Base-by-base conservation (phyloP, 2,797 vertebrate species). In the Phataginus tetradactyla region DNA sequence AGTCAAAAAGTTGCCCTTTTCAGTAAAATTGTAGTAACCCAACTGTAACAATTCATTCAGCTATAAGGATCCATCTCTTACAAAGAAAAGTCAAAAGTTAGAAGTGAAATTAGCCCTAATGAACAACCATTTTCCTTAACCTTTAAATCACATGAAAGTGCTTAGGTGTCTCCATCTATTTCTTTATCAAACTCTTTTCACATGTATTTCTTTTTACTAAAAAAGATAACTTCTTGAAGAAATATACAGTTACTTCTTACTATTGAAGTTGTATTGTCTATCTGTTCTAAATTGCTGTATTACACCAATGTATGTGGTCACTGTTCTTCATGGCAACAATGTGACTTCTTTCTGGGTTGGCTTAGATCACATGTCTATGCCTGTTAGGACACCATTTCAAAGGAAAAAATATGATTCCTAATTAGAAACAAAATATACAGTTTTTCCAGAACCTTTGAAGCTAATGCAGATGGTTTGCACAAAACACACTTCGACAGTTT, bases 201-300 rank as follows among this genome's bases (percentile, higher is more conserved):
- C 23, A 42, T 78, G 21, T 39, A 45, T 80, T 77, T 93, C 42
- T 42, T 86, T 92, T 96, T 79, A 90, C n/a, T 74, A 51, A 86
- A 91, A 95, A 63, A 64, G 55, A 53, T 66, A 69, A 53, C 77
- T 95, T 77, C 17, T 77, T 85, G 72, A 91, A 49, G 32, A 95
- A 32, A 51, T 37, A 72, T 49, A 53, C 15, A 72, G 25, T 71
- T 95, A 75, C 80, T 92, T 61, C 13, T 84, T 77, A 72, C 63
- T 91, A 87, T 61, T 86, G 53, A 59, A 69, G 6, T 63, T 95
- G 32, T 59, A 88, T 64, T 74, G 12, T 86, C 4, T 59, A 59
- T 39, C 11, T 89, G n/a, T 74, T 78, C 23, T 59, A 63, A 96
- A 57, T 7, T 64, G 39, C 6, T 92, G 10, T 6, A 91, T 89